Conservation (phyloP, 2,113 vertebrate genomes). For the Psilopsiagon aymara region DNA sequence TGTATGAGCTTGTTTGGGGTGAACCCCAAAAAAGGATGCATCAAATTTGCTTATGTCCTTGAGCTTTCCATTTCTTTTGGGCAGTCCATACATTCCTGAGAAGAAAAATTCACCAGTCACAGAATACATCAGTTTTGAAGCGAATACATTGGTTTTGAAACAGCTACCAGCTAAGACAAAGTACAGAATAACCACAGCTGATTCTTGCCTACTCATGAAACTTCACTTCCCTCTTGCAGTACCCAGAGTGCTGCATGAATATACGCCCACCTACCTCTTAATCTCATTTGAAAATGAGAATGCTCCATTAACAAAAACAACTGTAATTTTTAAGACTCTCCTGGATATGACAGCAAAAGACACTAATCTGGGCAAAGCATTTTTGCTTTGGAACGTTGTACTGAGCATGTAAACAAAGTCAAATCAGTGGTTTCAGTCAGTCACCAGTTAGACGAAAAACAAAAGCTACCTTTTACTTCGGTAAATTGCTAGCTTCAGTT, state of each 20-base stretch:
- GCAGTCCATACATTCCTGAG: constrained; percentile 91
- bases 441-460: neutral
- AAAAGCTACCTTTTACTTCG: neutral
- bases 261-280: neutral
- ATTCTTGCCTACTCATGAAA: neutral
- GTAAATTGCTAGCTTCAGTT: neutral
- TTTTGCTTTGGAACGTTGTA: neutral
- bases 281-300: neutral
- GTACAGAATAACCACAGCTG: neutral
- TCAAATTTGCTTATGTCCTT: constrained; percentile 94
- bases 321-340: neutral
- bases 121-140: neutral
- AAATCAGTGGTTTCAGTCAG: neutral
- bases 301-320: neutral
- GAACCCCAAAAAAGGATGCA: constrained; percentile 90
- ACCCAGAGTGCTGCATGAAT: neutral
- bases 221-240: neutral
- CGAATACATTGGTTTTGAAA: neutral
- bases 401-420: neutral
- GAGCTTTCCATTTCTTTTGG: constrained; percentile 90
- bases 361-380: neutral
- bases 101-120: neutral
- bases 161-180: neutral
- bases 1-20: constrained; percentile 94
- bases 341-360: neutral